Conservation (phyloP, 2,113 vertebrate species). For the Cryptoleucopteryx plumbea region DNA sequence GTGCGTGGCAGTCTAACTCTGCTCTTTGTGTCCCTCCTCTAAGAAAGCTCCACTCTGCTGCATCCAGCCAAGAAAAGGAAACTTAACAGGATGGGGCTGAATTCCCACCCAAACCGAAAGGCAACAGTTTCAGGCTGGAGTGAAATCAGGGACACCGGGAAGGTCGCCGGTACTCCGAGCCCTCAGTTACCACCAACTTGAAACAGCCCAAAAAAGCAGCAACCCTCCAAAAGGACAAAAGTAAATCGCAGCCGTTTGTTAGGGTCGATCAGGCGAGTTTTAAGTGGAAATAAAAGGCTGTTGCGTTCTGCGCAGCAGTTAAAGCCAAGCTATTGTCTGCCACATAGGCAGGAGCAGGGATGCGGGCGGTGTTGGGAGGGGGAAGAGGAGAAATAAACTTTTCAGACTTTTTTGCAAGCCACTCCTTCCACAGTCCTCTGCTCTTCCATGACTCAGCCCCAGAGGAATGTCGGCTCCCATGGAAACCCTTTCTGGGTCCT, state of each 20-base stretch:
- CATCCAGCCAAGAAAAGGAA: neutral
- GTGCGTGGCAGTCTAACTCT: neutral
- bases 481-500: slow-evolving; percentile 74
- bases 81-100: neutral
- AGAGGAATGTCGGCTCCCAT: slow-evolving; percentile 88
- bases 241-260: neutral
- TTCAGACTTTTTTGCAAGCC: slow-evolving; percentile 67
- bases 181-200: neutral
- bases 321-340: slow-evolving; percentile 80
- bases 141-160: neutral
- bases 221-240: neutral
- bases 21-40: neutral
- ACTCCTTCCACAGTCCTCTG: slow-evolving; percentile 62
- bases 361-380: slow-evolving; percentile 30
- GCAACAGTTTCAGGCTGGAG: neutral
- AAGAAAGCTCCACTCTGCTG: neutral
- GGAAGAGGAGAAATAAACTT: slow-evolving; percentile 63
- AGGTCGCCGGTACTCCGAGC: neutral
- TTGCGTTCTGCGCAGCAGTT: neutral
- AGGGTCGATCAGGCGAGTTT: neutral
- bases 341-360: slow-evolving; percentile 84
- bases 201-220: neutral
- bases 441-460: slow-evolving; percentile 77
- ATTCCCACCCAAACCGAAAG: neutral
- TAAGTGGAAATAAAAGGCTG: neutral